Base-by-base conservation (phyloP, 92 coral and sea anemone genomes). In the Siderastrea siderea region DNA sequence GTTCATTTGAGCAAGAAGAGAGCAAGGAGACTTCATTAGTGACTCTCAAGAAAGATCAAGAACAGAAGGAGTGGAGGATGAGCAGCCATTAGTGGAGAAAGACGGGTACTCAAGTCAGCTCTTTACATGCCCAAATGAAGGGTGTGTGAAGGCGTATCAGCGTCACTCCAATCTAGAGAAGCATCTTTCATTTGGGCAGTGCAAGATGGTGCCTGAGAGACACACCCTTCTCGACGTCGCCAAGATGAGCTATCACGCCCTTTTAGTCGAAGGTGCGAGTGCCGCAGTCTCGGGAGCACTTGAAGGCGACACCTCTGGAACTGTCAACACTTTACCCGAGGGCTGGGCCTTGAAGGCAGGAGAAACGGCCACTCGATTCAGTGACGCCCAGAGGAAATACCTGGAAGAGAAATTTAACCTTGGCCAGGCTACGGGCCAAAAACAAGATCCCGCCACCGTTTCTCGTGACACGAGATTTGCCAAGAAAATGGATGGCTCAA, bases 401-500 rank as follows among this genome's bases (percentile, higher is more conserved):
- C 61, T 85, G 79, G 90, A 89, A 26, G 86, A 78, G 49, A 93
- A 89, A 82, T 93, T 85, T 70, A 61, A 46, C 53, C 78, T 86
- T 17, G 91, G 89, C 46, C 74, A 86, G 70, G 84, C 70, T 49
- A 85, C 95, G 10, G 91, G 93, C 85, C 82, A 89, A 63, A 92
- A 93, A 64, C 50, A 71, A 44, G 95, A 93, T 82, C 85, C 93
- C 12, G 64, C 78, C 69, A 55, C 75, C 47, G 95, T 93, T 70
- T 84, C 93, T 61, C 74, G 78, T 14, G 83, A 93, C 69, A 86
- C 89, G 95, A 72, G 93, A 58, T 81, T 80, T 59, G 83, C 93
- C 15, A 86, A 78, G 74, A 84, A 83, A 47, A 68, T 44, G 84
- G 93, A 85, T 72, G 91, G 91, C 49, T 71, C 79, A 62, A 87